Evolutionary conservation across 2,888 invertebrate species (phyloP), one percentile per base, ranked within the genome.

Genomic region (Schrankia costaestrigalis): DNA sequence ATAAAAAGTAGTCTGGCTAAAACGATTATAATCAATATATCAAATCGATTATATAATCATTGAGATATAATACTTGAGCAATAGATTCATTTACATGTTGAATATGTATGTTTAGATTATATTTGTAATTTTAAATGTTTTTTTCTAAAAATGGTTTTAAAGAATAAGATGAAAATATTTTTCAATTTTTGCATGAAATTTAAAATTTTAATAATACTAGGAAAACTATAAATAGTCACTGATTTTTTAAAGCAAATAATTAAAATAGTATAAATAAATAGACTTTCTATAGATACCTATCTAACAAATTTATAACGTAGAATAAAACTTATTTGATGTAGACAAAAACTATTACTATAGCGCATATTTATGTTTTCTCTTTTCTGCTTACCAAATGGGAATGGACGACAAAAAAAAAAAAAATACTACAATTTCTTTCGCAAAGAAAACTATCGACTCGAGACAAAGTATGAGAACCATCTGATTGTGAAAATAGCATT

Each of bases 381-480:
- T 85, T 85, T 77, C 75, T 78, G 86, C 86, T 81, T 83, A 77
- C 86, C 79, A 71, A 79, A 79, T 58, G 77, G 84, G 73, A 81
- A 75, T 73, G 85, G 86, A 85, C 65, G 31, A 58, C 67, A 65
- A 63, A 65, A 61, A 58, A 48, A 54, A 40, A 44, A 63, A 60
- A 50, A 55, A 41, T 42, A 35, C 53, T 47, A 45, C 55, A 57
- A 49, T 51, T 43, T 54, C 17, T 53, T 42, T 47, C 43, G 32
- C 89, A 90, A 92, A 98, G 98, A 98, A 90, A 98, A 98, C 90
- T 97, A 98, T 91, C 94, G 97, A 66, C 93, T 97, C 80, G 97
- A 97, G 90, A 97, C 97, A 82, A 95, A 96, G 85, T 97, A 97
- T 90, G 97, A 98, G 90, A 97, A 97, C 84, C 96, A 98, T 89